Conservation (phyloP, 1,140 invertebrate genomes). For the Brachionus angularis region DNA sequence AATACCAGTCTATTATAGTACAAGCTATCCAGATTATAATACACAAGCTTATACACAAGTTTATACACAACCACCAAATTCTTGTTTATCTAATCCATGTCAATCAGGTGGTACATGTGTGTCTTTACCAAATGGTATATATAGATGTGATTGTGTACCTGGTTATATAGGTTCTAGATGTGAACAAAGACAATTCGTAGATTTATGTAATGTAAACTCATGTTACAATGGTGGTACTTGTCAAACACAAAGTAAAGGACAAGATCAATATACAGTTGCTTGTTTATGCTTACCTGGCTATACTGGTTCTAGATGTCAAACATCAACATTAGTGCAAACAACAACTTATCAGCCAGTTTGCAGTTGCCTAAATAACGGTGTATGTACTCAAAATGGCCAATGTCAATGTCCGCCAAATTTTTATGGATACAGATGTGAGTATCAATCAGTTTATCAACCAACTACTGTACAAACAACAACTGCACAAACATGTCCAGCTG, state of each 20-base stretch:
- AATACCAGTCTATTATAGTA: too few relatives aligned
- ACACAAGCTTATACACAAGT: too few relatives aligned
- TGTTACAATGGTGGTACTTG: conserved; percentile 43
- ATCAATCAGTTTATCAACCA: not conserved
- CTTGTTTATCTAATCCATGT: conserved; percentile 24
- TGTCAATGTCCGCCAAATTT: conserved; percentile 39
- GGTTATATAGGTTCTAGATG: conserved; percentile 60
- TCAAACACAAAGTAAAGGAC: conserved; percentile 7
- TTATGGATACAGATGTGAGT: conserved; percentile 31
- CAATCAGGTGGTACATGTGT: conserved; percentile 41
- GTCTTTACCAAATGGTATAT: conserved; percentile 59
- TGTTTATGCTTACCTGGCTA: conserved; percentile 26
- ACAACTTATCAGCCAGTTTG: conserved; percentile 21
- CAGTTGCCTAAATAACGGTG: conserved; percentile 21
- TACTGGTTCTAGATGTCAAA: conserved; percentile 34
- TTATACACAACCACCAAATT: not conserved
- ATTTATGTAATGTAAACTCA: conserved; percentile 28
- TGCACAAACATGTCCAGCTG: not conserved
- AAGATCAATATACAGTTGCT: conserved; percentile 37
- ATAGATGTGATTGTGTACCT: conserved; percentile 77
- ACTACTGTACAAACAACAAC: not conserved
- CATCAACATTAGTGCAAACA: not conserved
- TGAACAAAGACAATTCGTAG: conserved; percentile 65
- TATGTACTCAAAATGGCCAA: not conserved
- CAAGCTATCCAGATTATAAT: too few relatives aligned